These are phyloP conservation scores for Solea solea DNA, from an alignment of 2,113 vertebrate genomes.

Conservation along the genomic window DNA sequence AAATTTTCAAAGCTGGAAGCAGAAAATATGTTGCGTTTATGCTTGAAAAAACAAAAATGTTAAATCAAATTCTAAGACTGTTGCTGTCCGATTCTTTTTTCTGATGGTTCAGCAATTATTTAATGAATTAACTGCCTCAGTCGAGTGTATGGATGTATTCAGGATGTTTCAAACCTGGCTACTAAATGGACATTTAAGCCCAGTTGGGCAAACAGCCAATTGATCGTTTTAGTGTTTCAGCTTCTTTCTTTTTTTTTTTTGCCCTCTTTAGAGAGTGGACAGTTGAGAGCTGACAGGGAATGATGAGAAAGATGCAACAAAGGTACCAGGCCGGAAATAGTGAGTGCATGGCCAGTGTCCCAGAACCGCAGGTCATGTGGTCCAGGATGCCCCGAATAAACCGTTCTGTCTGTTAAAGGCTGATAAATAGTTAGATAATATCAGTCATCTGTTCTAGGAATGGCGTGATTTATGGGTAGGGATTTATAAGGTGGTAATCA, in stretches of 20 bases:
- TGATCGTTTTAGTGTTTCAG: not conserved
- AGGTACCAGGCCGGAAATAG: not conserved
- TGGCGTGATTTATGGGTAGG: constrained; percentile 47
- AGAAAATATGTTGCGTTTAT: too few species aligned
- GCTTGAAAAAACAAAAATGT: too few species aligned
- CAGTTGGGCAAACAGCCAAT: not conserved
- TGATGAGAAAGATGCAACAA: not conserved
- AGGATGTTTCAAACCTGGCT: not conserved
- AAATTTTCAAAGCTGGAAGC: too few species aligned
- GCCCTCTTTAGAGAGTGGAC: not conserved
- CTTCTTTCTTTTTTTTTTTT: not conserved
- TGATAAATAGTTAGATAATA: constrained; percentile 20
- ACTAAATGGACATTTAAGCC: not conserved
- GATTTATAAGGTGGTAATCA: constrained; percentile 47
- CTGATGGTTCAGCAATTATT: too few species aligned
- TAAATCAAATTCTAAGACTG: too few species aligned
- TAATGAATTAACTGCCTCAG: too few species aligned
- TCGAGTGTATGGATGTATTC: not conserved
- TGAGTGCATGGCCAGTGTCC: not conserved
- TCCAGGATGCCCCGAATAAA: not conserved
- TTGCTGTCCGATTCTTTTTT: too few species aligned
- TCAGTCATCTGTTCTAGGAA: constrained; percentile 11
- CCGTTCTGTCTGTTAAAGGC: constrained; percentile 1
- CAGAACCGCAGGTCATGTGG: not conserved
- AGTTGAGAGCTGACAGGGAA: not conserved